Evolutionary conservation across 53 echinoderm and acorn worm species (phyloP), one percentile per base, ranked within the genome.

Genomic region (Astropecten irregularis): DNA sequence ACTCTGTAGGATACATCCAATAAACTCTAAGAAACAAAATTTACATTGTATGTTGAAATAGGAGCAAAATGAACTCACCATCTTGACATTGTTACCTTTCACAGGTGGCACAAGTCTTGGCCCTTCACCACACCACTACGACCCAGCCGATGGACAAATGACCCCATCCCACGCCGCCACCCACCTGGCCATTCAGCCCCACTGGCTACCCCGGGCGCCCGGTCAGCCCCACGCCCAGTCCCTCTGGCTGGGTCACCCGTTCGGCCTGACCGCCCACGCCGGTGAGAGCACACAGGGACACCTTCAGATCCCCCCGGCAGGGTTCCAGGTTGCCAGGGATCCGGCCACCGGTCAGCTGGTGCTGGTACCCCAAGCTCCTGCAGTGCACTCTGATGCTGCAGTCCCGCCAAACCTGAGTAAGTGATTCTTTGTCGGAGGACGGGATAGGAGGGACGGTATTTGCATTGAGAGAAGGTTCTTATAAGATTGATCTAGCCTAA

Each of bases 331-430:
- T 31, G 90, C 93, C 4, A 76, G 88, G 49, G 93, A 93, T 64
- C 93, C 93, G 0, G 76, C 93, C 0, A 93, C 90, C 0, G 93
- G 93, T 1, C 93, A 93, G 63, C 70, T 93, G 1, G 84, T 93
- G 36, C 72, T 90, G 49, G 84, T 93, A 22, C 93, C 90, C 8
- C 83, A 88, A 16, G 79, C 71, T 25, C 89, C 86, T 14, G 51
- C 87, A 3, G 46, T 79, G 62, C 79, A 79, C 47, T 60, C 79
- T 1, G 79, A 79, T 9, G 60, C 79, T 9, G 30, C 57, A 10
- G 47, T 79, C 22, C 88, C 68, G 13, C 49, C 82, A 16, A 48
- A 29, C 55, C 70, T 71, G 50, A 39, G 61, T 46, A 47, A 38
- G 38, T 25, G 6, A 34, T 44, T 33, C 20, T 44, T 70, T 11